A percentile compares a stretch with the other conserved stretches of the same genome.
Conservation (phyloP, 2,888 invertebrate genomes). For the Temnothorax unifasciatus region DNA sequence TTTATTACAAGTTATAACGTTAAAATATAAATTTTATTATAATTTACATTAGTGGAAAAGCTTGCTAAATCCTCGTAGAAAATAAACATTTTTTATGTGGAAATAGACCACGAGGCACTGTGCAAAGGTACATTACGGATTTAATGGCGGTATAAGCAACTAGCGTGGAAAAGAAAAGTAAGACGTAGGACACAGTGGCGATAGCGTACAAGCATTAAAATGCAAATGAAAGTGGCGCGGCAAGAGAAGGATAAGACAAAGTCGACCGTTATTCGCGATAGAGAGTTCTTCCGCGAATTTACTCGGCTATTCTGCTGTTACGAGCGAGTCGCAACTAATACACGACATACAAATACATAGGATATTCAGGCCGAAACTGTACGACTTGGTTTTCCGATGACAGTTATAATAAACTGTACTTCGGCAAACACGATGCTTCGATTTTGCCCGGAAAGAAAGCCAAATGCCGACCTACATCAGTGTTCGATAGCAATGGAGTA, state of each 20-base stretch:
- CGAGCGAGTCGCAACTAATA: conserved; percentile 54
- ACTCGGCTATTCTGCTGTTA: conserved; percentile 43
- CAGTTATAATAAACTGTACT: neutral
- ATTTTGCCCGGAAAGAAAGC: conserved; percentile 1
- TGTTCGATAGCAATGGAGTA: neutral
- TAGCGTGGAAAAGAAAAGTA: conserved; percentile 51
- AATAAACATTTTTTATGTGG: neutral
- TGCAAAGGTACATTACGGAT: neutral
- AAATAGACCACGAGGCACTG: neutral
- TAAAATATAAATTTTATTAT: conserved; percentile 5
- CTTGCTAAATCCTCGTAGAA: neutral
- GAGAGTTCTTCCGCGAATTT: conserved; percentile 43
- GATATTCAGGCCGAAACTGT: conserved; percentile 1
- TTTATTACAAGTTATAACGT: neutral
- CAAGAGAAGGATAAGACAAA: neutral
- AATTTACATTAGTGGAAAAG: neutral
- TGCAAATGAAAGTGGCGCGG: conserved; percentile 59
- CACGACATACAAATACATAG: conserved; percentile 53
- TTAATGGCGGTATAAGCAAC: conserved; percentile 21
- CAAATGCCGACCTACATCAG: neutral
- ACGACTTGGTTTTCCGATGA: neutral
- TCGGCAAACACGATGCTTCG: neutral
- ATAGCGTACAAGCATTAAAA: conserved; percentile 61
- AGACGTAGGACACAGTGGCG: conserved; percentile 37
- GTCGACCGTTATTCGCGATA: conserved; percentile 14